A percentile compares a stretch with the other conserved stretches of the same genome.
Evolutionary conservation across 1,140 invertebrate genomes (phyloP).

Genomic region (Papilio aristodemus): DNA sequence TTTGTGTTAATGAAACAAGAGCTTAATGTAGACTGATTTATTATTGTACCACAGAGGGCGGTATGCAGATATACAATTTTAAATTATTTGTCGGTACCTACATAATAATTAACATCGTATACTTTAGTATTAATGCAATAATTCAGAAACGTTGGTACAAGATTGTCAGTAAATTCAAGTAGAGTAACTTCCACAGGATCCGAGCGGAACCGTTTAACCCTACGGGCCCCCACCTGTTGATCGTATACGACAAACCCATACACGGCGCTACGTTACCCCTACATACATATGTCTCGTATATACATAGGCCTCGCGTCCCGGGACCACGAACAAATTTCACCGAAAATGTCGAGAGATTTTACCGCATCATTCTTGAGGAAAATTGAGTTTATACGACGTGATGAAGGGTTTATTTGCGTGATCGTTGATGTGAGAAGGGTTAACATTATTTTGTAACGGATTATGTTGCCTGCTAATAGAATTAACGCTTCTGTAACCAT

Average conservation of each 20-base stretch:
- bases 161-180: slow-evolving; percentile 22
- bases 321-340: slow-evolving; percentile 50
- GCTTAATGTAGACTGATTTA: too few species aligned
- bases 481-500: not conserved
- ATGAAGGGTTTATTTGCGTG: slow-evolving; percentile 62
- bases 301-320: slow-evolving; percentile 49
- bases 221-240: slow-evolving; percentile 76
- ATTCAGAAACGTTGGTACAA: not conserved
- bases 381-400: slow-evolving; percentile 66
- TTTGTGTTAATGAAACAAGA: too few species aligned
- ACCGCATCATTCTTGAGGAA: slow-evolving; percentile 53
- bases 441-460: slow-evolving; percentile 35
- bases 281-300: slow-evolving; percentile 40
- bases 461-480: slow-evolving; percentile 26
- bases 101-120: too few species aligned
- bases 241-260: slow-evolving; percentile 68
- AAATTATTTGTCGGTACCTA: too few species aligned
- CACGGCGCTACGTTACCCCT: slow-evolving; percentile 61
- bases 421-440: slow-evolving; percentile 55
- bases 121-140: too few species aligned
- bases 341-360: slow-evolving; percentile 54
- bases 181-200: slow-evolving; percentile 48
- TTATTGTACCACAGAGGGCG: too few species aligned
- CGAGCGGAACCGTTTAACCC: slow-evolving; percentile 64
- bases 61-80: too few species aligned